Percentiles rank a stretch among this genome's conserved stretches.
Conservation (phyloP, 92 coral and sea anemone species). For the Meandrina meandrites region DNA sequence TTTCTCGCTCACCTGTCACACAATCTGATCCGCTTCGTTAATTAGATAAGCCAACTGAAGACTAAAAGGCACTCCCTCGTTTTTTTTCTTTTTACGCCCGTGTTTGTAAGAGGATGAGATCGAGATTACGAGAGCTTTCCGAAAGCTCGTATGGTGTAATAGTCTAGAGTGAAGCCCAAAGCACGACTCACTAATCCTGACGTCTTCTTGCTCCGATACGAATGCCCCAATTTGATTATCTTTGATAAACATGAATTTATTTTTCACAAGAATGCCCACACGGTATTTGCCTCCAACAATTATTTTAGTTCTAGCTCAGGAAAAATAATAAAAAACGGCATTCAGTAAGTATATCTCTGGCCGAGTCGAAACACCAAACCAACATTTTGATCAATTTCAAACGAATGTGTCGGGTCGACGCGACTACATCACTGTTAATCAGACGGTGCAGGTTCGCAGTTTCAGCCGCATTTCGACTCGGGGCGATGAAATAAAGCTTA, state of each 20-base stretch:
- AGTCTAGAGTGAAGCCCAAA: neutral
- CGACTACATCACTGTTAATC: neutral
- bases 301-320: neutral
- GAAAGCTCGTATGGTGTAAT: neutral
- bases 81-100: neutral
- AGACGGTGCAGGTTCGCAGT: neutral
- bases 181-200: neutral
- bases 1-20: neutral
- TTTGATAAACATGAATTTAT: neutral
- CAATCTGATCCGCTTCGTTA: neutral
- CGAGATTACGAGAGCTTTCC: neutral
- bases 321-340: neutral
- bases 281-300: neutral
- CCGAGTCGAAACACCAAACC: neutral
- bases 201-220: neutral
- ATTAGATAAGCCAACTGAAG: neutral
- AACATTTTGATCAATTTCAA: neutral
- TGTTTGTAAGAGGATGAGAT: neutral
- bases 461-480: neutral
- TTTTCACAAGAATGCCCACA: constrained; percentile 2
- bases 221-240: neutral
- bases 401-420: neutral
- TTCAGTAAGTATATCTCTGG: neutral
- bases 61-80: neutral
- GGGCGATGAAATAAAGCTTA: neutral